Percentiles rank a stretch among this genome's conserved stretches.
These are phyloP conservation scores for Atethmia centrago DNA, from an alignment of 2,888 invertebrate genomes.

Conservation along the genomic window DNA sequence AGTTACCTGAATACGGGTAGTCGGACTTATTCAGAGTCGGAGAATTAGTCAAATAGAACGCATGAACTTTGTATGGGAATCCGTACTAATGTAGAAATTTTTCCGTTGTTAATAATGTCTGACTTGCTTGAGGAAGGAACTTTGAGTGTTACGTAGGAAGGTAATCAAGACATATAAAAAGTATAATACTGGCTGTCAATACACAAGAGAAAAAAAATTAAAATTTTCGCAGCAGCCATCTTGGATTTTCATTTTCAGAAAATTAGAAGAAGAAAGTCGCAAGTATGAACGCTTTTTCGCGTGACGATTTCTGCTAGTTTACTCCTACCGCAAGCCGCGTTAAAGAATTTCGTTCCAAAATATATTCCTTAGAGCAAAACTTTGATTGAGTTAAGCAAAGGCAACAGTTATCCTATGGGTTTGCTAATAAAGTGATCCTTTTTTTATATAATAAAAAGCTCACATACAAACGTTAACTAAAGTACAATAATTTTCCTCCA, in stretches of 20 bases:
- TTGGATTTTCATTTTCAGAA: no score
- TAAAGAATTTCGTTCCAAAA: no score
- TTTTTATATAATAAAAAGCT: neutral
- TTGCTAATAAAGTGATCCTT: neutral
- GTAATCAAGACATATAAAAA: neutral
- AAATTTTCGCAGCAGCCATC: no score
- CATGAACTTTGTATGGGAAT: slow-evolving; percentile 64
- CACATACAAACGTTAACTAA: neutral
- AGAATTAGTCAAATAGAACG: slow-evolving; percentile 74
- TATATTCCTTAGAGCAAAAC: no score
- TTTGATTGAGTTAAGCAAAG: neutral
- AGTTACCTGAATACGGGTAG: slow-evolving; percentile 56
- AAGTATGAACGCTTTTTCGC: no score
- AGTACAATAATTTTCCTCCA: neutral
- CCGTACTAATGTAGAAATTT: slow-evolving; percentile 52
- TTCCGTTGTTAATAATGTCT: neutral
- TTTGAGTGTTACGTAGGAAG: neutral
- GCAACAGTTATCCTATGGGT: neutral
- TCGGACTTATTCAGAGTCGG: slow-evolving; percentile 52
- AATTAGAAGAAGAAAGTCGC: no score
- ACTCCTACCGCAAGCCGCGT: no score
- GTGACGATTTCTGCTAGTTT: no score
- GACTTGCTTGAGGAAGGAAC: neutral
- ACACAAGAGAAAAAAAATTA: neutral
- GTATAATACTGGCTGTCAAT: no score